These are phyloP conservation scores for Diabrotica balteata DNA, from an alignment of 2,888 invertebrate genomes.

Conservation along the genomic window DNA sequence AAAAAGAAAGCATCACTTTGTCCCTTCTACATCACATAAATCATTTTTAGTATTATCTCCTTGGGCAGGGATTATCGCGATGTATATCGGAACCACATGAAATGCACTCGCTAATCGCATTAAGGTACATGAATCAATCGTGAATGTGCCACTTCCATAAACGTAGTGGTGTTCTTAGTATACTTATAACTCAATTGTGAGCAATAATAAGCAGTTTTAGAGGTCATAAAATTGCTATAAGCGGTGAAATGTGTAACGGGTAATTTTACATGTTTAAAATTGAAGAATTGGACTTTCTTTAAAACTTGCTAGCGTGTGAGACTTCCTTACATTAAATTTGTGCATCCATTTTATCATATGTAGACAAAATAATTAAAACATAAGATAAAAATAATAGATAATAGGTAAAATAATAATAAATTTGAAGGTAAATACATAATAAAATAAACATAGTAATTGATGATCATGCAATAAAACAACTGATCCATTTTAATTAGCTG, in stretches of 20 bases:
- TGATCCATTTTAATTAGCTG: too few relatives aligned
- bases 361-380: too few relatives aligned
- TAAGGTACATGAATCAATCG: conserved; percentile 30
- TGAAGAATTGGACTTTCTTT: too few relatives aligned
- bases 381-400: too few relatives aligned
- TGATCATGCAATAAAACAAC: too few relatives aligned
- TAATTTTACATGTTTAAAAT: background rate
- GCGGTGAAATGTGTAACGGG: background rate
- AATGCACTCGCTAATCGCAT: conserved; percentile 21
- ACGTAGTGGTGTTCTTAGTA: background rate
- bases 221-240: conserved; percentile 9
- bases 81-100: background rate
- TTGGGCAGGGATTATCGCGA: conserved; percentile 14
- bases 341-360: too few relatives aligned
- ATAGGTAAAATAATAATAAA: too few relatives aligned
- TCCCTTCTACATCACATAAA: conserved; percentile 8
- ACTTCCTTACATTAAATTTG: too few relatives aligned
- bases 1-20: conserved; percentile 13
- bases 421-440: too few relatives aligned
- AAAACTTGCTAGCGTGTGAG: too few relatives aligned
- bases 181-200: conserved; percentile 12
- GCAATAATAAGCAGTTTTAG: conserved; percentile 13
- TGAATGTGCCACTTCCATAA: conserved; percentile 24
- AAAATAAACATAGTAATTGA: too few relatives aligned
- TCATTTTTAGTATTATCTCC: conserved; percentile 17